These are phyloP conservation scores for Puma concolor DNA, from an alignment of 2,113 vertebrate species.

Conservation along the genomic window DNA sequence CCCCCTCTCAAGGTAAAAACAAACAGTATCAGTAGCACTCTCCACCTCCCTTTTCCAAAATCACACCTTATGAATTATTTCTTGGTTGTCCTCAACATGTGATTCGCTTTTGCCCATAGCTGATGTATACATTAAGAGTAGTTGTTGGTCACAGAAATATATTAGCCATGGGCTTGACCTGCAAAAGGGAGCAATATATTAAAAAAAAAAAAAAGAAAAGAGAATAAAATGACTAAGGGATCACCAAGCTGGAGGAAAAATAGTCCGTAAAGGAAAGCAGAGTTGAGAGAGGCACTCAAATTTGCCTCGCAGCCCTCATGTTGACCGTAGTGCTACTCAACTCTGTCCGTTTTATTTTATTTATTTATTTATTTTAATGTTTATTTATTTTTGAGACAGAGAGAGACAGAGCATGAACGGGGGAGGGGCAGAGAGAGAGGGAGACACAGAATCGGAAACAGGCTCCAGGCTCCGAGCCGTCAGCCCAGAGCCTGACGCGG, in stretches of 20 bases:
- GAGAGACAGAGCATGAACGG: too few species aligned
- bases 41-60: background rate
- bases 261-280: background rate
- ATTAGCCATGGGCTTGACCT: background rate
- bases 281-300: background rate
- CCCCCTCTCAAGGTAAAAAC: accelerated
- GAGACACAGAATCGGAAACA: too few species aligned
- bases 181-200: background rate
- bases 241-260: background rate
- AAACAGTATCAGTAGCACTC: background rate
- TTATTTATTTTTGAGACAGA: too few species aligned
- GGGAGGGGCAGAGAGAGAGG: too few species aligned
- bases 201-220: background rate
- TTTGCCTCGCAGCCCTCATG: background rate
- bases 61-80: background rate
- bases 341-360: too few species aligned
- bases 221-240: background rate
- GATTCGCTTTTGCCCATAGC: background rate
- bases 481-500: too few species aligned
- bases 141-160: background rate
- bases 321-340: background rate
- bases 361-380: too few species aligned
- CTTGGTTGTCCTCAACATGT: background rate
- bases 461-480: too few species aligned
- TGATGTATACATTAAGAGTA: background rate